Base-by-base conservation (phyloP, 1,140 invertebrate genomes). In the Drosophila varians region DNA sequence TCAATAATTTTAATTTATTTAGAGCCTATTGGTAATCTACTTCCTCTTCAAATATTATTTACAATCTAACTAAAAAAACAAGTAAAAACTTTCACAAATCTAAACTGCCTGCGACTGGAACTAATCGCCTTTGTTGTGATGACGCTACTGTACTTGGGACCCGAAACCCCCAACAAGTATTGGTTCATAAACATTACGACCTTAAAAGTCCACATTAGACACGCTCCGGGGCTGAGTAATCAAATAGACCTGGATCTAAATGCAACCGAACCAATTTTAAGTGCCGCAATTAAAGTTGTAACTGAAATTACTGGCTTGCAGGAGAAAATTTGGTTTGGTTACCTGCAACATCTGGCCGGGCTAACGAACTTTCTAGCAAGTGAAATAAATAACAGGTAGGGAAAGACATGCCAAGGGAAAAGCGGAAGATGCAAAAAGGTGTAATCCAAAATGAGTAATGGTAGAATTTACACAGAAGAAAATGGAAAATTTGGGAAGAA, bases 221-320 rank as follows among this genome's bases (percentile, higher is more conserved):
- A 53, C 62, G 36, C 60, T 45, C 16, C 28, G 46, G 19, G 23
- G 23, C 60, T 66, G 60, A 53, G 42, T 64, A 64, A 66, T 66
- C 62, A 64, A 34, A 48, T 36, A 12, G 55, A 7, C 28, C 40
- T 36, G 40, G 45, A 65, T 65, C 45, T 18, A 7, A 65, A 65
- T 65, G 43, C 57, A 40, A 31, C 46, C 58, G 8, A 28, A 34
- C 62, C 9, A 43, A 26, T 43, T 65, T 52, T 66, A 66, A 65
- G 65, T 65, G 60, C 46, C n/a, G 62, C 60, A 66, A 38, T 68
- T 68, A 66, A 68, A 66, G 64, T 53, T 61, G 47, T n/a, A 64
- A 66, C 61, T 68, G 61, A 66, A 66, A 66, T 42, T 36, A 68
- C 26, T 26, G 60, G 34, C 16, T 31, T 16, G 16, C 21, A 14